Evolutionary conservation across 1,140 invertebrate species (phyloP), one percentile per base, ranked within the genome.

Genomic region (Bathynomus jamesi): DNA sequence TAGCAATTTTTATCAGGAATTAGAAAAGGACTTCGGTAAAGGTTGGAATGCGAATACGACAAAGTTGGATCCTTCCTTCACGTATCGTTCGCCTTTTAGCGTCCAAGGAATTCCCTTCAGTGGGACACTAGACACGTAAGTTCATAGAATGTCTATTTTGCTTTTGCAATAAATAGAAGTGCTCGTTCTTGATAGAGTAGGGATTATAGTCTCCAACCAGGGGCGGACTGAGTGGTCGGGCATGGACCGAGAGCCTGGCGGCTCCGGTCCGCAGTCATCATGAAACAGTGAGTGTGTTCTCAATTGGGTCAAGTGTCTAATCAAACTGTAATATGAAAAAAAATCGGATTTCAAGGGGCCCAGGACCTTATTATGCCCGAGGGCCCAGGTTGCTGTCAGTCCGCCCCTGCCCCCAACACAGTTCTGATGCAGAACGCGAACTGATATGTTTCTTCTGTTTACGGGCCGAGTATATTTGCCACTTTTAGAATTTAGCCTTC

Each of bases 21-120:
- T 17, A 53, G 40, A 53, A 53, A 53, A 11, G 5, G 21, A 53
- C 40, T 53, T 17, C 40, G 21, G 11, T 17, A 53, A 5, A 53
- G 40, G 40, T 3, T 53, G 40, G 40, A 53, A 53, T 17, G 11
- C 40, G 2, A 5, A 21, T 17, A 53, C 40, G 1, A 5, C 21
- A 53, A 53, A 53, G 40, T 53, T 11, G 13, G 5, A 53, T 1
- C 13, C 11, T 17, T 53, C 11, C 5, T 76, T 61, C 69, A 32
- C 29, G 0, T 76, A 71, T 69, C 69, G 30, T 11, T 73, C 75
- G 11, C 62, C 75, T 32, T 61, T 76, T 0, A 27, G 71, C 27
- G 28, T 76, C 24, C 75, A 76, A 29, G 75, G 75, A 11, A 67
- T 76, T 8, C 75, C 75, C 0, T 73, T 73, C 28, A 72, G 70